phyloP scores from a whole-genome alignment of 2,797 vertebrate species.

The Myotis planiceps region DNA sequence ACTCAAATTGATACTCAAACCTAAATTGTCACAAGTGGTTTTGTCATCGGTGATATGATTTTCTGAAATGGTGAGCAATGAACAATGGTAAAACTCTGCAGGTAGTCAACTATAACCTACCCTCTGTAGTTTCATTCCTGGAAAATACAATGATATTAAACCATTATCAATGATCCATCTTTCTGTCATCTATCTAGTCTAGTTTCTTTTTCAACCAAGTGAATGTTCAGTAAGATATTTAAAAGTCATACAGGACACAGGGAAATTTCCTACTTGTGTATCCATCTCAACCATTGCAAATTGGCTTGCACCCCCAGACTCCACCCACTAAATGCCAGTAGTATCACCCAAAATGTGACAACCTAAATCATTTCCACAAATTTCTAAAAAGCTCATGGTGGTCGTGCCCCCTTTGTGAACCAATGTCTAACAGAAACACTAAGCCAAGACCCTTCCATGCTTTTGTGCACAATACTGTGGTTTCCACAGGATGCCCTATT shows the following conservation, averaged over 20 bases:
- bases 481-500: not conserved
- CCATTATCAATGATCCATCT: not conserved
- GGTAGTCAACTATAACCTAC: not conserved
- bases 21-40: not conserved
- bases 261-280: not conserved
- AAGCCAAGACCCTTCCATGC: not conserved
- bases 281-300: not conserved
- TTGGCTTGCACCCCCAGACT: not conserved
- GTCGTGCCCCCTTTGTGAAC: not conserved
- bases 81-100: not conserved
- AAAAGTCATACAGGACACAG: conserved; percentile 5
- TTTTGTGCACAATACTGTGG: not conserved
- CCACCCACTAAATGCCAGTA: not conserved
- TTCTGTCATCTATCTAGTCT: not conserved
- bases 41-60: not conserved
- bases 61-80: not conserved
- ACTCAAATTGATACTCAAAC: not conserved
- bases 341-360: not conserved
- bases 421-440: not conserved
- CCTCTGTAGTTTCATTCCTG: not conserved
- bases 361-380: not conserved
- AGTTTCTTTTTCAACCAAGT: conserved; percentile 5
- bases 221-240: not conserved
- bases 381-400: not conserved
- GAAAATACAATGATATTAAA: not conserved